These are phyloP conservation scores for Proctacanthus coquilletti DNA, from an alignment of 1,140 invertebrate species.

Conservation along the genomic window DNA sequence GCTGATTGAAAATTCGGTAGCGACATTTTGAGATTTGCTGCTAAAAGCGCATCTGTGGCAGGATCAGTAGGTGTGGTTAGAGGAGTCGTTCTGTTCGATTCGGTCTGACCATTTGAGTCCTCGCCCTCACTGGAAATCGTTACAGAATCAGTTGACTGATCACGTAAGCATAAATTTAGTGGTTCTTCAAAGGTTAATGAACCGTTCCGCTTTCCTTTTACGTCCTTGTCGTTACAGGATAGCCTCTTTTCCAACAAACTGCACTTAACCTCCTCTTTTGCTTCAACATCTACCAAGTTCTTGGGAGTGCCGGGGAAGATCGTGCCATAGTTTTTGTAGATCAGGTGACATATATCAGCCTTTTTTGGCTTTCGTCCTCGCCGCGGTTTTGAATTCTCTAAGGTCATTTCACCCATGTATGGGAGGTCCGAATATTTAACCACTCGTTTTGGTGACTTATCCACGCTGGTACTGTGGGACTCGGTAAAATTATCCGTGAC, in stretches of 20 bases:
- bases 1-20: slow-evolving; percentile 12
- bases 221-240: background rate
- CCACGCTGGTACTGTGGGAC: slow-evolving; percentile 31
- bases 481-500: slow-evolving; percentile 13
- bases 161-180: slow-evolving; percentile 67
- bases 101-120: slow-evolving; percentile 6
- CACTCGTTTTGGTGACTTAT: slow-evolving; percentile 20
- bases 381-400: slow-evolving; percentile 69
- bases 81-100: slow-evolving; percentile 7
- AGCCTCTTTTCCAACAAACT: slow-evolving; percentile 9
- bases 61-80: slow-evolving; percentile 11
- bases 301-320: slow-evolving; percentile 40
- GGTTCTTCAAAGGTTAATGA: slow-evolving; percentile 47
- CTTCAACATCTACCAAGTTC: slow-evolving; percentile 4
- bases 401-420: slow-evolving; percentile 79
- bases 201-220: background rate
- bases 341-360: slow-evolving; percentile 78
- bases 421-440: slow-evolving; percentile 68
- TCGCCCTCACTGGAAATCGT: slow-evolving; percentile 22
- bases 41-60: slow-evolving; percentile 14
- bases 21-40: slow-evolving; percentile 14
- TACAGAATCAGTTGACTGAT: slow-evolving; percentile 20
- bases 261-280: too few species aligned
- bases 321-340: slow-evolving; percentile 78
- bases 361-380: slow-evolving; percentile 77